Percentiles rank a stretch among this genome's conserved stretches.
Evolutionary conservation across 2,113 vertebrate genomes (phyloP).

Genomic region (Brienomyrus longianalis): DNA sequence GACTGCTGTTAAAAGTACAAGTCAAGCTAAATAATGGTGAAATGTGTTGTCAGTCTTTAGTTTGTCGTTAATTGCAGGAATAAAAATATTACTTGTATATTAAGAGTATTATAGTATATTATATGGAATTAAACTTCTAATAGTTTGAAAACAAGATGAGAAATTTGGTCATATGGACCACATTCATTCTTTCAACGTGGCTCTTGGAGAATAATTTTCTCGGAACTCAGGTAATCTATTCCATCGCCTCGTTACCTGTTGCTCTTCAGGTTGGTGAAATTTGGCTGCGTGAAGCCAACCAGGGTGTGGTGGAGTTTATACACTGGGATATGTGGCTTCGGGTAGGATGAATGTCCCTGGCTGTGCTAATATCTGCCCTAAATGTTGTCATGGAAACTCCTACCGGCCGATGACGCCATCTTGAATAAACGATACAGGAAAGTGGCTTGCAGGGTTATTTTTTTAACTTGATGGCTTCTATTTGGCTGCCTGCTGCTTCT

Average conservation of each 20-base stretch:
- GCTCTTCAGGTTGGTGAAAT: not conserved
- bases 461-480: not conserved
- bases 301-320: not conserved
- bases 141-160: not conserved
- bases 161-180: not conserved
- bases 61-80: not conserved
- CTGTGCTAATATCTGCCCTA: not conserved
- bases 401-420: not conserved
- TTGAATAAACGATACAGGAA: not conserved
- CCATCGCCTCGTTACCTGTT: not conserved
- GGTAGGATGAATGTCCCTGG: not conserved
- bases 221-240: not conserved
- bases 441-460: not conserved
- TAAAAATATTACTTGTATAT: not conserved
- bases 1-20: slow-evolving; percentile 10
- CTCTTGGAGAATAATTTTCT: not conserved
- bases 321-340: not conserved
- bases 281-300: not conserved
- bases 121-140: slow-evolving; percentile 6
- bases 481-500: not conserved
- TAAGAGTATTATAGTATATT: not conserved
- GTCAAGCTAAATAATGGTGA: not conserved
- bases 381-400: not conserved
- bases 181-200: not conserved
- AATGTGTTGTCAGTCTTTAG: not conserved